A percentile compares a stretch with the other conserved stretches of the same genome.
phyloP scores from a whole-genome alignment of 2,113 vertebrate genomes.

The Oxyura jamaicensis region DNA sequence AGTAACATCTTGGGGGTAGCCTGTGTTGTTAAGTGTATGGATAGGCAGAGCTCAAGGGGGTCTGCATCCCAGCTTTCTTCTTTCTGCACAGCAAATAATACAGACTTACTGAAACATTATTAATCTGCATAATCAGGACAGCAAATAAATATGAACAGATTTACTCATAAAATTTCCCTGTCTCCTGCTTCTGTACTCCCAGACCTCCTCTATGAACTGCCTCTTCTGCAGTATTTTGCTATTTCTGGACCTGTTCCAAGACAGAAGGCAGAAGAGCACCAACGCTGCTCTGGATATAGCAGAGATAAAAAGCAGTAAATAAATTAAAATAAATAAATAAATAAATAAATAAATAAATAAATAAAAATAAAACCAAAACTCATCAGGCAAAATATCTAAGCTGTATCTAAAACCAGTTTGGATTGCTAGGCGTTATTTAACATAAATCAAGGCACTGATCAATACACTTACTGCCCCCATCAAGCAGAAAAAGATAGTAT shows the following conservation, averaged over 20 bases:
- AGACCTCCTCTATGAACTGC: neutral
- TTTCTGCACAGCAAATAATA: neutral
- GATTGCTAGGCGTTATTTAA: neutral
- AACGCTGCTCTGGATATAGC: neutral
- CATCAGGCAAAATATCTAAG: neutral
- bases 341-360: neutral
- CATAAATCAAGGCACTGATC: neutral
- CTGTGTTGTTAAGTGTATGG: neutral
- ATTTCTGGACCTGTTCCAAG: neutral
- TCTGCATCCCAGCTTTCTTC: neutral
- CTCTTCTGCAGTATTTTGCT: conserved; percentile 2
- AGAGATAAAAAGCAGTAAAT: conserved; percentile 3
- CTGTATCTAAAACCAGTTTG: neutral
- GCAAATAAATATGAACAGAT: neutral
- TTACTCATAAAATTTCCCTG: neutral
- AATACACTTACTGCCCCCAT: neutral
- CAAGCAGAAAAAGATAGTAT: neutral
- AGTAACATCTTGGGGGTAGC: neutral
- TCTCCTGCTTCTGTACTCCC: neutral
- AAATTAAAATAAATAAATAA: neutral
- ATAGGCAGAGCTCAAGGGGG: neutral
- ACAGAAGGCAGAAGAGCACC: conserved; percentile 6
- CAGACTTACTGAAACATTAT: conserved; percentile 1
- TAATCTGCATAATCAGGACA: neutral
- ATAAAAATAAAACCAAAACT: neutral